These are phyloP conservation scores for Mola mola DNA, from an alignment of 2,113 vertebrate genomes.

Conservation along the genomic window DNA sequence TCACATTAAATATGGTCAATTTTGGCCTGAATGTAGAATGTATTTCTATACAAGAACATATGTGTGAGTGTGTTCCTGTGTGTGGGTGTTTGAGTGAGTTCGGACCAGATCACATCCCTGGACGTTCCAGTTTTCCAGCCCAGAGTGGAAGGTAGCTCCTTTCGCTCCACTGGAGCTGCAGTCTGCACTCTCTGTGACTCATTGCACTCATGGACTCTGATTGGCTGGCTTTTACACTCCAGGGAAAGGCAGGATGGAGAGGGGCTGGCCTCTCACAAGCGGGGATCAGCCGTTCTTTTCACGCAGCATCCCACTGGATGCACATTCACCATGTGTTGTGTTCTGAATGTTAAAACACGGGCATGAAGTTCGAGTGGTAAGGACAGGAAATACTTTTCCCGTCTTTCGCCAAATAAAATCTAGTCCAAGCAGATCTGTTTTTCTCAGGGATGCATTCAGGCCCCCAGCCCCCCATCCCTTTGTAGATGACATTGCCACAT, in stretches of 20 bases:
- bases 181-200: constrained; percentile 63
- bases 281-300: constrained; percentile 58
- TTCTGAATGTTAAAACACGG: constrained; percentile 26
- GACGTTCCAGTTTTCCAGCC: constrained; percentile 36
- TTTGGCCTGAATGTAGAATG: not conserved
- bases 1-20: not conserved
- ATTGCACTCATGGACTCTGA: constrained; percentile 51
- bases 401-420: not conserved
- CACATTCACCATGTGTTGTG: constrained; percentile 23
- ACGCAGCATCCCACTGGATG: constrained; percentile 40
- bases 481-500: constrained; percentile 52
- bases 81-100: constrained; percentile 20
- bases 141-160: constrained; percentile 50
- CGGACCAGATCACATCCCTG: constrained; percentile 26
- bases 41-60: no score
- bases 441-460: constrained; percentile 9
- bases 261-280: constrained; percentile 52
- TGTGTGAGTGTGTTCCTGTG: not conserved
- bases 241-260: constrained; percentile 43
- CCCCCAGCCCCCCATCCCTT: constrained; percentile 19
- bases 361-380: not conserved
- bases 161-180: constrained; percentile 55
- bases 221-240: constrained; percentile 65
- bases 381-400: not conserved
- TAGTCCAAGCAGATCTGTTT: constrained; percentile 9